Conservation (phyloP, 2,113 vertebrate species). For the Chrysemys picta region DNA sequence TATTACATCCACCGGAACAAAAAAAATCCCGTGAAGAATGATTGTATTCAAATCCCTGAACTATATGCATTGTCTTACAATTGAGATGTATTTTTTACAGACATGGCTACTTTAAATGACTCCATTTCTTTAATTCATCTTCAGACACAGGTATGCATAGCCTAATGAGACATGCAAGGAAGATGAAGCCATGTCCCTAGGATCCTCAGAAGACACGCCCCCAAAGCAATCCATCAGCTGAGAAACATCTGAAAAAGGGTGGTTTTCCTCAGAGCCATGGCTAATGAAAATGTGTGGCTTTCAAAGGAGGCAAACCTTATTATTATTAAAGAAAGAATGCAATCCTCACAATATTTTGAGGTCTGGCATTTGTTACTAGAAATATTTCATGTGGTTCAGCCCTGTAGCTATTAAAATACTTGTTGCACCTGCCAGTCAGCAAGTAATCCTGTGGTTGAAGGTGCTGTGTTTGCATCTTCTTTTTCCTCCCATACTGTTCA, state of each 20-base stretch:
- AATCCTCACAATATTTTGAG: slow-evolving; percentile 52
- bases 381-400: slow-evolving; percentile 25
- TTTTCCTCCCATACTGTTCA: not conserved
- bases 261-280: slow-evolving; percentile 65
- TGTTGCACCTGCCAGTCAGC: slow-evolving; percentile 23
- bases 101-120: slow-evolving; percentile 20
- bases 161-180: not conserved
- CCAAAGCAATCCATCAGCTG: slow-evolving; percentile 62
- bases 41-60: not conserved
- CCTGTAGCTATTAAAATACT: slow-evolving; percentile 39
- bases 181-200: slow-evolving; percentile 51
- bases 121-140: slow-evolving; percentile 44
- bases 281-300: slow-evolving; percentile 70
- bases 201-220: not conserved
- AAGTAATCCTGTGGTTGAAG: slow-evolving; percentile 23
- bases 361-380: slow-evolving; percentile 55
- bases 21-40: slow-evolving; percentile 21
- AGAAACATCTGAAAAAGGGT: slow-evolving; percentile 64
- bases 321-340: slow-evolving; percentile 69
- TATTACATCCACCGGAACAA: not conserved
- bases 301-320: slow-evolving; percentile 58
- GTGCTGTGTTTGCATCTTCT: not conserved
- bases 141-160: slow-evolving; percentile 51
- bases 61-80: not conserved
- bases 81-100: not conserved